Conservation (phyloP, 2,888 invertebrate species). For the Geophilus truncorum region DNA sequence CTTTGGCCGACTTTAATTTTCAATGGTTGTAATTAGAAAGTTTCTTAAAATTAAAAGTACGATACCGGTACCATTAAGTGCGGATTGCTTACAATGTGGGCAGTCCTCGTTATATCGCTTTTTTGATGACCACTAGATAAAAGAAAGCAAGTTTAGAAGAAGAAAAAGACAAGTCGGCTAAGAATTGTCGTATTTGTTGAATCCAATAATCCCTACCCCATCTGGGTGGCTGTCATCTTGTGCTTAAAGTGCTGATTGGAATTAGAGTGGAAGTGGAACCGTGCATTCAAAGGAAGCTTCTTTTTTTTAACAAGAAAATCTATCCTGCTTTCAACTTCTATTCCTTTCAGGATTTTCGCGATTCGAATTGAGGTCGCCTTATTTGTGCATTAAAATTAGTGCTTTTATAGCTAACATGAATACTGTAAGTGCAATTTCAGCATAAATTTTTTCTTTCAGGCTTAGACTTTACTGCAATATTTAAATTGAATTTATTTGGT, state of each 20-base stretch:
- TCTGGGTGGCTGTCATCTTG: slow-evolving; percentile 17
- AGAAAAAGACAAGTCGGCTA: background rate
- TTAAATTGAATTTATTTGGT: too few relatives aligned
- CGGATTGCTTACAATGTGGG: too few relatives aligned
- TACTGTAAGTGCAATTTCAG: too few relatives aligned
- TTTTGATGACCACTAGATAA: background rate
- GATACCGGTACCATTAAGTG: too few relatives aligned
- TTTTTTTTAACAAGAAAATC: background rate
- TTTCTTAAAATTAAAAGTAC: too few relatives aligned
- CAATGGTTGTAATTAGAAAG: too few relatives aligned
- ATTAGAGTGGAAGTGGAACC: background rate
- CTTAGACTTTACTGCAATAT: too few relatives aligned
- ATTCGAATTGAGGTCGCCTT: too few relatives aligned
- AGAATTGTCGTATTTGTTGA: slow-evolving; percentile 27
- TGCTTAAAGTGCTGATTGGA: slow-evolving; percentile 21
- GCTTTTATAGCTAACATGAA: too few relatives aligned
- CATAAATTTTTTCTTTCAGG: too few relatives aligned
- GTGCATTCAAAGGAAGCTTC: background rate
- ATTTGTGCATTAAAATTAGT: too few relatives aligned
- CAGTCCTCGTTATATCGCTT: background rate
- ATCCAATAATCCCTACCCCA: slow-evolving; percentile 20
- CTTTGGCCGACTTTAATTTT: too few relatives aligned
- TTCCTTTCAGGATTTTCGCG: background rate
- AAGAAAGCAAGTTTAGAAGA: background rate
- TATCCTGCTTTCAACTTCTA: background rate